These are phyloP conservation scores for Venustaconcha ellipsiformis DNA, from an alignment of 1,140 invertebrate species.

Conservation along the genomic window DNA sequence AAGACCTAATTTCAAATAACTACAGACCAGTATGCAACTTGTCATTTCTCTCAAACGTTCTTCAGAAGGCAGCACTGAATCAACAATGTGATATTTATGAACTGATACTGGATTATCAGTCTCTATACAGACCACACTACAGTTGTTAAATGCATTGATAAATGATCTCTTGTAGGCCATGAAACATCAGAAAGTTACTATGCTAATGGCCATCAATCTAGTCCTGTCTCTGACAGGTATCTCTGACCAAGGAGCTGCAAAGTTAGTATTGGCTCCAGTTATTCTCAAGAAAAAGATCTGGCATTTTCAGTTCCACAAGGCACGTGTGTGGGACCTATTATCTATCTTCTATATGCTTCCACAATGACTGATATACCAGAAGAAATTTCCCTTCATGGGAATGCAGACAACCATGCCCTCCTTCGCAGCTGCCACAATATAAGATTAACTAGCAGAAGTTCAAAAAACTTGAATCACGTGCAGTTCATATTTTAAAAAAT, in stretches of 20 bases:
- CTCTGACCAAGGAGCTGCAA: constrained; percentile 7
- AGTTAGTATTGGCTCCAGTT: background rate
- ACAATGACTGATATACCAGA: constrained; percentile 6
- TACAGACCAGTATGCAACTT: background rate
- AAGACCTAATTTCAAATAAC: background rate
- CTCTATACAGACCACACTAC: constrained; percentile 18
- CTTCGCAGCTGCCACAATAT: too few relatives aligned
- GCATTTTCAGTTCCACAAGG: constrained; percentile 18
- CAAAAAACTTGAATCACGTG: too few relatives aligned
- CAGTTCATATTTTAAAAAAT: too few relatives aligned
- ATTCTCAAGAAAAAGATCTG: background rate
- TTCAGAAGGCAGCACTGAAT: constrained; percentile 22
- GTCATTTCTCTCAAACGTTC: constrained; percentile 23
- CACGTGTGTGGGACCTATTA: constrained; percentile 12
- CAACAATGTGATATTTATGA: constrained; percentile 4
- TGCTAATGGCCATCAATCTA: constrained; percentile 22
- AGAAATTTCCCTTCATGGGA: constrained; percentile 5
- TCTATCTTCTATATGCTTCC: constrained; percentile 13
- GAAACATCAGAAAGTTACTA: constrained; percentile 23
- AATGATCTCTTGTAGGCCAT: constrained; percentile 18
- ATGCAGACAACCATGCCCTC: constrained; percentile 6
- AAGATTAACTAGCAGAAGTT: too few relatives aligned
- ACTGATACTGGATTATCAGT: constrained; percentile 25
- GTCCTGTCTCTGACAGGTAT: constrained; percentile 13
- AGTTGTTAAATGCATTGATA: constrained; percentile 18